These are phyloP conservation scores for Furcifer pardalis DNA, from an alignment of 2,797 vertebrate genomes.

Conservation along the genomic window DNA sequence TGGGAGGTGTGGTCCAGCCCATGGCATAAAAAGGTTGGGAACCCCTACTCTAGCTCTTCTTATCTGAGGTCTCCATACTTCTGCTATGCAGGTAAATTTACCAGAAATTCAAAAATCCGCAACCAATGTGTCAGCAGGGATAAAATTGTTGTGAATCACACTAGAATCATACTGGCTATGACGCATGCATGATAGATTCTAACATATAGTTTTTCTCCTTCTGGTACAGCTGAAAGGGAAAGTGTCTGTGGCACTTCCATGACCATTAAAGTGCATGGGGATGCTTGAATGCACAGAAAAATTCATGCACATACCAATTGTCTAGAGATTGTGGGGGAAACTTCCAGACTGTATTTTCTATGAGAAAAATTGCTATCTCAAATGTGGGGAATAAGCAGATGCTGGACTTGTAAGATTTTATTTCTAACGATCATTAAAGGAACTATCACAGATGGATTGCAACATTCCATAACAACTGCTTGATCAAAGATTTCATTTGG, in stretches of 20 bases:
- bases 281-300: background rate
- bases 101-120: too few species aligned
- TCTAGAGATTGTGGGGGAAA: background rate
- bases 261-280: background rate
- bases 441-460: constrained; percentile 9
- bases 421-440: constrained; percentile 22
- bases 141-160: too few species aligned
- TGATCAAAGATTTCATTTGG: constrained; percentile 46
- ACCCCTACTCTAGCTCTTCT: too few species aligned
- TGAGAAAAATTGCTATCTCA: background rate
- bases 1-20: too few species aligned
- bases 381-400: background rate
- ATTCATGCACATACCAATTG: background rate
- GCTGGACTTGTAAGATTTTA: constrained; percentile 11
- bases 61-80: too few species aligned
- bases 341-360: background rate
- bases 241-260: background rate
- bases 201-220: background rate
- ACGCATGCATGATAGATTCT: background rate
- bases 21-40: too few species aligned
- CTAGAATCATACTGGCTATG: background rate
- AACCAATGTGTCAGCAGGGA: too few species aligned
- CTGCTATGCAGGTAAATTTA: too few species aligned
- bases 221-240: background rate
- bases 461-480: background rate